phyloP scores from a whole-genome alignment of 2,888 invertebrate genomes.

The Sphecodes monilicornis region DNA sequence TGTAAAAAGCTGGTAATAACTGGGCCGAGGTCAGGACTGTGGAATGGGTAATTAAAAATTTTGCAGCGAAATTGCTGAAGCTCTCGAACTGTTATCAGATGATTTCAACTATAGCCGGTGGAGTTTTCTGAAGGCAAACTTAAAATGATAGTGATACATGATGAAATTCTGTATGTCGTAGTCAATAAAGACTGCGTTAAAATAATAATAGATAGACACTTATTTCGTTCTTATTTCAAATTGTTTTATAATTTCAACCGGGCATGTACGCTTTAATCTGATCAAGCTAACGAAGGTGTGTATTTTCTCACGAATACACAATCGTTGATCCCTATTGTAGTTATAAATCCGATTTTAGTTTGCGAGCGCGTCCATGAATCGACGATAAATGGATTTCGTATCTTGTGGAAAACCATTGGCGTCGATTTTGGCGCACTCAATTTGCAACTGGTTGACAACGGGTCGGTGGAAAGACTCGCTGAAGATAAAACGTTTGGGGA shows the following conservation, averaged over 20 bases:
- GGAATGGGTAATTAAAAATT: not conserved
- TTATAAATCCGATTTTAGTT: not conserved
- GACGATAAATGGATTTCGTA: not conserved
- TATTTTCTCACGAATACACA: not conserved
- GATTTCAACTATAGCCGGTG: not conserved
- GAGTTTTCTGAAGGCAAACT: not conserved
- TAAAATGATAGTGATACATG: too few relatives aligned
- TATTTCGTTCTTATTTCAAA: not conserved
- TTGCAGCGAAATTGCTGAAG: not conserved
- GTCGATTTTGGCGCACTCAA: not conserved
- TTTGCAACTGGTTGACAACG: not conserved
- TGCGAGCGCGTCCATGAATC: not conserved
- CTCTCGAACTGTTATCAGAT: not conserved
- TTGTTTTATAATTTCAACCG: not conserved
- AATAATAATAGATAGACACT: too few relatives aligned
- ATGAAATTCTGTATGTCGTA: too few relatives aligned
- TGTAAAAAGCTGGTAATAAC: not conserved
- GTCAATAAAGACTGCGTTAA: too few relatives aligned
- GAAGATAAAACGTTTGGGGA: not conserved
- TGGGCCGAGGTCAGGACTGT: not conserved
- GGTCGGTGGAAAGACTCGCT: not conserved
- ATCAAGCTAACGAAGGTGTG: not conserved
- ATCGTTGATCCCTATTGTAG: not conserved
- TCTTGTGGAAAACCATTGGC: not conserved
- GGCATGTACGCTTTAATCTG: not conserved